Evolutionary conservation across 2,888 invertebrate species (phyloP).

Genomic region (Volucella inflata): DNA sequence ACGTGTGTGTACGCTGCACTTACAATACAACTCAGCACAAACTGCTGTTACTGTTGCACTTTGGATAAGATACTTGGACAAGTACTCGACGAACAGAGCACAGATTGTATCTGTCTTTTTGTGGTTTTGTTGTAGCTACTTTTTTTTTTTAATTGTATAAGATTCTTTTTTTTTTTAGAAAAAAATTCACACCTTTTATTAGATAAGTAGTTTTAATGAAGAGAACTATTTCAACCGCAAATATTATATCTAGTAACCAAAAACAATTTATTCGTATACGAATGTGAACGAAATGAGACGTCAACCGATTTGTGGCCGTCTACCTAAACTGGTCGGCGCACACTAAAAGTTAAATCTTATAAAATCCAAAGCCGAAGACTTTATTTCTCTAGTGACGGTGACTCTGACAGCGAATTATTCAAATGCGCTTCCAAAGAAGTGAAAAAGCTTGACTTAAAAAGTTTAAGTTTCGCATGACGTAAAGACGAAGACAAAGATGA

Average conservation of each 20-base stretch:
- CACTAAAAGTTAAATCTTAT: conserved; percentile 83
- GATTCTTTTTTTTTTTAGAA: neutral
- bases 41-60: conserved; percentile 54
- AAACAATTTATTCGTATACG: conserved; percentile 52
- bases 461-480: conserved; percentile 61
- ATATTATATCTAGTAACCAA: conserved; percentile 35
- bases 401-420: conserved; percentile 70
- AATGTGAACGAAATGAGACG: conserved; percentile 57
- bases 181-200: conserved; percentile 6
- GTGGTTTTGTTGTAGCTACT: too few relatives aligned
- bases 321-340: conserved; percentile 84
- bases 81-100: too few relatives aligned
- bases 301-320: conserved; percentile 83
- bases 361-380: conserved; percentile 79
- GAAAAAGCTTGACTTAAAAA: conserved; percentile 64
- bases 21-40: conserved; percentile 44
- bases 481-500: neutral
- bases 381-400: conserved; percentile 60
- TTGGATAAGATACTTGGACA: neutral
- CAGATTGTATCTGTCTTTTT: too few relatives aligned
- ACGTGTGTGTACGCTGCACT: conserved; percentile 44
- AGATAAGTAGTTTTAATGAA: neutral
- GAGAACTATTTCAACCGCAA: conserved; percentile 34
- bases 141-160: neutral
- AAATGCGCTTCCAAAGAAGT: conserved; percentile 76